phyloP scores from a whole-genome alignment of 2,113 vertebrate genomes.

The Psephotus haematonotus region DNA sequence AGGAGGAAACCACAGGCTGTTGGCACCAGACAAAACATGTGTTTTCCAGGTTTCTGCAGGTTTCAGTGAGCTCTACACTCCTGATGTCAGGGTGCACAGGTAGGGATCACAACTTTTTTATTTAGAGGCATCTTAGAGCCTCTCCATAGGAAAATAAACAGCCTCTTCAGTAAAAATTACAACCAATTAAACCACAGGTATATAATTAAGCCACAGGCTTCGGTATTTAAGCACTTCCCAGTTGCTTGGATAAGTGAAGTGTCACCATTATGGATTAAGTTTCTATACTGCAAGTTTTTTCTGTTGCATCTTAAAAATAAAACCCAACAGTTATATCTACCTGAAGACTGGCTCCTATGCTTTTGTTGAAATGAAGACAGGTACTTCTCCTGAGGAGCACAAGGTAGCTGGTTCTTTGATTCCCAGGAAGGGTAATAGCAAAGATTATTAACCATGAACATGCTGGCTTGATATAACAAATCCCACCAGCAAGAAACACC shows the following conservation, averaged over 20 bases:
- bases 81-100: background rate
- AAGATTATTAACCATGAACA: background rate
- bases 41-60: background rate
- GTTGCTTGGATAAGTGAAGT: constrained; percentile 31
- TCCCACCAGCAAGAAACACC: background rate
- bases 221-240: constrained; percentile 29
- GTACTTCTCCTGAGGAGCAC: background rate
- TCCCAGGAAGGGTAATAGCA: background rate
- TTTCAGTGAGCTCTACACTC: background rate
- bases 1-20: background rate
- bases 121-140: constrained; percentile 15
- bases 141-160: constrained; percentile 64
- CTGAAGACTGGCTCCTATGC: background rate
- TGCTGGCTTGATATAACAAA: background rate
- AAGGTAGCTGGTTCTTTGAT: background rate
- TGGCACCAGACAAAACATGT: background rate
- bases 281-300: background rate
- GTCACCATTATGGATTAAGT: constrained; percentile 24
- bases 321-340: background rate
- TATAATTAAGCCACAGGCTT: constrained; percentile 54
- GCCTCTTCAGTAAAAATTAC: constrained; percentile 48
- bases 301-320: constrained; percentile 45
- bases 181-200: constrained; percentile 56
- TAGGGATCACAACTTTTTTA: background rate
- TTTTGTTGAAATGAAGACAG: background rate